Evolutionary conservation across 92 coral and sea anemone genomes (phyloP), one percentile per base, ranked within the genome.

Genomic region (Actinernus sp.): DNA sequence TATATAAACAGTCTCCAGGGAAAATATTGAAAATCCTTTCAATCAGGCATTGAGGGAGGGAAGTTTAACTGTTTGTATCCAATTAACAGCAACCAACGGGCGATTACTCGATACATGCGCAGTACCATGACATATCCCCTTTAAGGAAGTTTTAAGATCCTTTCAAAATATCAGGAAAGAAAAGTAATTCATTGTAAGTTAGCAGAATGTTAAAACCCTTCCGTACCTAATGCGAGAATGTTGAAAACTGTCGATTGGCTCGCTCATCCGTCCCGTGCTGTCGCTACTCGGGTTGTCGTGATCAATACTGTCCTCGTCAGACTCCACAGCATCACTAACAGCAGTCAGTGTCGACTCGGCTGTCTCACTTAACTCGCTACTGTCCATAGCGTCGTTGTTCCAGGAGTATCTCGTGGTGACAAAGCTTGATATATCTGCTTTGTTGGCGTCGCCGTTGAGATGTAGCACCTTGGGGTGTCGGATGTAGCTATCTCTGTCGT

Each of bases 201-300:
- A 45, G 4, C 17, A 45, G 19, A 45, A 45, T 45, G 52, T 45
- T 23, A 45, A 8, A 6, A 45, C 52, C 4, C 52, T 45, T 12
- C 66, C 91, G 79, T 89, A 89, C 96, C 96, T 89, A 84, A 29
- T 37, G 36, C 71, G 85, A 57, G 85, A 40, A 40, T 76, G 88
- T 12, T 56, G 66, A 23, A 6, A 45, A 22, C 82, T 48, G 39
- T 73, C 87, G 26, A 68, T 49, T 31, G 68, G 76, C 65, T 89
- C 96, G 55, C 96, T 89, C 73, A 87, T 61, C 40, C 85, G 96
- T 32, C 96, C 87, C 2, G 88, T 64, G 31, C 88, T 89, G 65
- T 89, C 96, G 23, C 96, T 89, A 66, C 96, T 89, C 5, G 92
- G 91, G 46, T 89, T 89, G 38, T 89, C 96, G 31, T 89, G 89